Evolutionary conservation across 2,797 vertebrate genomes (phyloP).

Genomic region (Garrulus glandarius): DNA sequence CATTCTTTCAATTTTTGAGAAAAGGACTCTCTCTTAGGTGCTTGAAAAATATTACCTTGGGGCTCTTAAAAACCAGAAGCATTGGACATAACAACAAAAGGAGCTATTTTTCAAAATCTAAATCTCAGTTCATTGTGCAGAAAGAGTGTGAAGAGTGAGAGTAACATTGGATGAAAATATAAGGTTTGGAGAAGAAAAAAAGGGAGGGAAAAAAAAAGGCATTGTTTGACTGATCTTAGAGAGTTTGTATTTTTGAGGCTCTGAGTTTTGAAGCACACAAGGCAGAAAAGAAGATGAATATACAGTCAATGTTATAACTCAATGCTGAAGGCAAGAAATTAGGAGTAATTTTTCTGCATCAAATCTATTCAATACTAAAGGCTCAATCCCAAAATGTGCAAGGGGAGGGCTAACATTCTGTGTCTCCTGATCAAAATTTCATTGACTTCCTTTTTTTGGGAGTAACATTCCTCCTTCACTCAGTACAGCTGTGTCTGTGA

Average conservation of each 20-base stretch:
- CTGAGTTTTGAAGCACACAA: neutral
- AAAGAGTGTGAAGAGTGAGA: neutral
- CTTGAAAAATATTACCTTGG: neutral
- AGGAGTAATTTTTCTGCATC: neutral
- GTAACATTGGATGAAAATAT: neutral
- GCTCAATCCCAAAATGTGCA: neutral
- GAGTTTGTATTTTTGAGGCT: neutral
- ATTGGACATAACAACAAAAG: neutral
- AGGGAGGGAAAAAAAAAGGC: fast-evolving
- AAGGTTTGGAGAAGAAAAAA: neutral
- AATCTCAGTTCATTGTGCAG: neutral
- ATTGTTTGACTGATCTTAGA: neutral
- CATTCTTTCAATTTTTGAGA: neutral
- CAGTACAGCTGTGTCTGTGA: neutral
- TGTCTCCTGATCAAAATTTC: neutral
- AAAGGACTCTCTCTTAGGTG: neutral
- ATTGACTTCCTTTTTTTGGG: neutral
- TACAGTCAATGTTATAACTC: neutral
- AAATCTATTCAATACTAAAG: neutral
- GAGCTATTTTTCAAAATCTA: neutral
- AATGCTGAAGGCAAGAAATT: neutral
- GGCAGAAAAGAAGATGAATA: neutral
- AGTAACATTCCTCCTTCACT: neutral
- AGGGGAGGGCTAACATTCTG: neutral
- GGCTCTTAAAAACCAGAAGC: neutral